Percentiles rank a stretch among this genome's conserved stretches.
phyloP scores from a whole-genome alignment of 2,888 invertebrate species.

The Ophioninae sp. region DNA sequence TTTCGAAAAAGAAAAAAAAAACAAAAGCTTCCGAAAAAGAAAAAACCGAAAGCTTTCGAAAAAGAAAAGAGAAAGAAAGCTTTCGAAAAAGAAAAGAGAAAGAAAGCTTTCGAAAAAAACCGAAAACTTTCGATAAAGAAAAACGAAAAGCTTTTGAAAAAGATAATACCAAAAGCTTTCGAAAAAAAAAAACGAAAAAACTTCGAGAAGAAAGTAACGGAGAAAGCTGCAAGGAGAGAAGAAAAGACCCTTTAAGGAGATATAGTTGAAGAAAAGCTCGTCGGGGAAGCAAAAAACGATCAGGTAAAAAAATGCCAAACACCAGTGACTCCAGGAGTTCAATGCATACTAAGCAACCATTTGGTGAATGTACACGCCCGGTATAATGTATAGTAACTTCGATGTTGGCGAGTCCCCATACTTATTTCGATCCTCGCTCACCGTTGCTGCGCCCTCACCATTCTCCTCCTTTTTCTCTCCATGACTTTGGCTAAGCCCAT shows the following conservation, averaged over 20 bases:
- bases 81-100: no score
- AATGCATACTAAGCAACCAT: constrained; percentile 80
- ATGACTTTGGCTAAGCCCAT: constrained; percentile 70
- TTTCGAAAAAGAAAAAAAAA: no score
- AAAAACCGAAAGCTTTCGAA: no score
- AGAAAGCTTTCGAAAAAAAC: no score
- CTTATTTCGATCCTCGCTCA: constrained; percentile 50
- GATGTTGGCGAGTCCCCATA: constrained; percentile 41
- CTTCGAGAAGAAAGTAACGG: no score
- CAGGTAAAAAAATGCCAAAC: constrained; percentile 43
- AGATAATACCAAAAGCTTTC: neutral
- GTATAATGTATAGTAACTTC: constrained; percentile 50
- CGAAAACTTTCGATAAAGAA: neutral
- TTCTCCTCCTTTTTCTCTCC: constrained; percentile 63
- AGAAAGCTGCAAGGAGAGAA: neutral
- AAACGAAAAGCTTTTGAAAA: neutral
- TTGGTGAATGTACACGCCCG: constrained; percentile 56
- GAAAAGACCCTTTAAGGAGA: constrained; percentile 37
- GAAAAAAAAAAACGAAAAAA: neutral
- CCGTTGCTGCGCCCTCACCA: constrained; percentile 49
- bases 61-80: no score
- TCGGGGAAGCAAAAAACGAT: neutral
- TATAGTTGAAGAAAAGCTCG: constrained; percentile 15
- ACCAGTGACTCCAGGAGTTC: constrained; percentile 79
- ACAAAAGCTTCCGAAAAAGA: no score